These are phyloP conservation scores for Seira ritae DNA, from an alignment of 2,888 invertebrate genomes.

Conservation along the genomic window DNA sequence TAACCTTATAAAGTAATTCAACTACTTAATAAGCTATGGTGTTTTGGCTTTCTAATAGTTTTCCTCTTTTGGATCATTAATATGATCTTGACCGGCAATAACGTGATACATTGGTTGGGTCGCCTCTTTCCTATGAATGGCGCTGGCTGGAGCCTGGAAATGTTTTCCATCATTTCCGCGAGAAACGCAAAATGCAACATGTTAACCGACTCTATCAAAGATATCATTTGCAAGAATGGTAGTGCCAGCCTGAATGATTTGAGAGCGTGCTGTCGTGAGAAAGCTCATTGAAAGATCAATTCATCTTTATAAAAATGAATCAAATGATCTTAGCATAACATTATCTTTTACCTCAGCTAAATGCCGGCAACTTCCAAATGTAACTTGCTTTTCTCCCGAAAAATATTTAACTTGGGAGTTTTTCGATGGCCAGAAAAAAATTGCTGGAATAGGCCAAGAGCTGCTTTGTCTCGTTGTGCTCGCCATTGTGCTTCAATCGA, in stretches of 20 bases:
- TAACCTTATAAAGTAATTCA: too few relatives aligned
- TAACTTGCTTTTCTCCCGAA: conserved; percentile 2
- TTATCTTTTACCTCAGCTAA: too few relatives aligned
- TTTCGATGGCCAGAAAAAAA: too few relatives aligned
- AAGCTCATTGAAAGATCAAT: background rate
- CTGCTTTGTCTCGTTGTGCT: conserved; percentile 12
- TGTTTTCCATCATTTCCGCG: conserved; percentile 12
- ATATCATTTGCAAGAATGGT: background rate
- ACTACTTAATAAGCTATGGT: too few relatives aligned
- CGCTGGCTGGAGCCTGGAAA: conserved; percentile 4
- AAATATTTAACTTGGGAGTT: conserved; percentile 4
- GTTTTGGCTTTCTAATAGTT: conserved; percentile 24
- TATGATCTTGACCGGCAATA: background rate
- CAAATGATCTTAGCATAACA: too few relatives aligned
- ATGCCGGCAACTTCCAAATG: background rate
- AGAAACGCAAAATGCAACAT: conserved; percentile 50
- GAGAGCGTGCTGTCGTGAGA: conserved; percentile 21
- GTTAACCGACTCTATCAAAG: background rate
- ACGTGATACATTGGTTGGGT: conserved; percentile 3
- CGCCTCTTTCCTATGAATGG: conserved; percentile 44
- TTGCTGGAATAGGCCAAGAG: conserved; percentile 34
- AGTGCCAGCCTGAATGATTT: too few relatives aligned
- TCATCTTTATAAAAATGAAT: too few relatives aligned
- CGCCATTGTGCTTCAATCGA: conserved; percentile 15
- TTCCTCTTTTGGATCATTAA: conserved; percentile 5